These are phyloP conservation scores for Zosterops hypoxanthus DNA, from an alignment of 2,113 vertebrate species.

Conservation along the genomic window DNA sequence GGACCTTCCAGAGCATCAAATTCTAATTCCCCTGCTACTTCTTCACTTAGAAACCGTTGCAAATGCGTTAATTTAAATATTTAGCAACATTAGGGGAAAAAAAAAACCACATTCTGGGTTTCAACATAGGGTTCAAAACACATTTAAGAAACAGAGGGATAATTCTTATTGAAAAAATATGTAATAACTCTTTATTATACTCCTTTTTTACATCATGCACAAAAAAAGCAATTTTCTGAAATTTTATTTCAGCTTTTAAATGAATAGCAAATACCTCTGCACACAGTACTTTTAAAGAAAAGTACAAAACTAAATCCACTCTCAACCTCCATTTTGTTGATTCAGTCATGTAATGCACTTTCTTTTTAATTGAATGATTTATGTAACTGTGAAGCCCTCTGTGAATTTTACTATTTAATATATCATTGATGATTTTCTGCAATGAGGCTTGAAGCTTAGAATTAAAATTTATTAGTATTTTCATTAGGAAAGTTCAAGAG, in stretches of 20 bases:
- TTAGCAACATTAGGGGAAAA: background rate
- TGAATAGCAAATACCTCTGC: background rate
- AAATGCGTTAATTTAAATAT: background rate
- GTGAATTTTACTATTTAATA: conserved; percentile 30
- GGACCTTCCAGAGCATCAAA: background rate
- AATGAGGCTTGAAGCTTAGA: conserved; percentile 44
- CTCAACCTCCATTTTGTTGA: background rate
- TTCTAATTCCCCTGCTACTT: background rate
- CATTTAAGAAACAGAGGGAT: background rate
- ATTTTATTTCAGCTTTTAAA: background rate
- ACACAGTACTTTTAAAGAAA: background rate
- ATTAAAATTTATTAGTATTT: conserved; percentile 45
- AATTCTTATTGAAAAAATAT: background rate
- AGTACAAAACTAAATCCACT: background rate
- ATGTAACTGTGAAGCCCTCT: conserved; percentile 2
- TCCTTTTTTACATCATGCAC: background rate
- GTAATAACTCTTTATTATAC: background rate
- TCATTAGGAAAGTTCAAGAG: conserved; percentile 39
- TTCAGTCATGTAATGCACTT: background rate
- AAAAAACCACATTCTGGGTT: background rate
- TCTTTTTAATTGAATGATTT: conserved; percentile 45
- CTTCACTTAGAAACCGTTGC: background rate
- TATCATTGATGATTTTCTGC: conserved; percentile 11
- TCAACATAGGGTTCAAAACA: background rate
- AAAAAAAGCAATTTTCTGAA: background rate